Evolutionary conservation across 2,888 invertebrate species (phyloP).

Genomic region (Syrista parreyssii): DNA sequence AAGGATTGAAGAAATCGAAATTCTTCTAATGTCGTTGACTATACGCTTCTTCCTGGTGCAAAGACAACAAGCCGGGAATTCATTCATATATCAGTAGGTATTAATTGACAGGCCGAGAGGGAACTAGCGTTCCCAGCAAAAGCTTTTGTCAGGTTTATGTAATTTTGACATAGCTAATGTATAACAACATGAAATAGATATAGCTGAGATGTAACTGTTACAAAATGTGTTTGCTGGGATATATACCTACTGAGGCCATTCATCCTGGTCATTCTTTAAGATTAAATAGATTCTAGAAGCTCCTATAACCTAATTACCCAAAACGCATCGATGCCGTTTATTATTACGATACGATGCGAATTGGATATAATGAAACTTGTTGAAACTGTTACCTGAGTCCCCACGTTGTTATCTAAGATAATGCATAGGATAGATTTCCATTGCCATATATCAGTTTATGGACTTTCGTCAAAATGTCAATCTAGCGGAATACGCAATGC

Average conservation of each 20-base stretch:
- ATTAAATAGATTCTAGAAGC: neutral
- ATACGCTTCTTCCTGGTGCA: neutral
- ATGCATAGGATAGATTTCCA: neutral
- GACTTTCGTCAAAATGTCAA: neutral
- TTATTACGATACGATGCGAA: neutral
- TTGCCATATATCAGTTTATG: neutral
- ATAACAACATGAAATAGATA: neutral
- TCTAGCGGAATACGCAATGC: neutral
- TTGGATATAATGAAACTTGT: constrained; percentile 32
- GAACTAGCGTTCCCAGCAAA: neutral
- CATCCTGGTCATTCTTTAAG: neutral
- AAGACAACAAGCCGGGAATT: neutral
- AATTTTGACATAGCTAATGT: neutral
- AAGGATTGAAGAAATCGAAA: neutral
- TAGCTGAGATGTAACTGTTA: neutral
- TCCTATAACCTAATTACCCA: constrained; percentile 9
- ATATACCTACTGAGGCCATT: neutral
- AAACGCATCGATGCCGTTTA: constrained; percentile 13
- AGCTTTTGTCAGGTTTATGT: neutral
- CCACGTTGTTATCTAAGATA: constrained; percentile 35
- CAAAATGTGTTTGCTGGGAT: neutral
- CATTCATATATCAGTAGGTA: neutral
- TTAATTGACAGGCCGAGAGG: neutral
- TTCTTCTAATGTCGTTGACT: neutral
- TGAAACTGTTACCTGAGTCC: constrained; percentile 50